Base-by-base conservation (phyloP, 2,113 vertebrate species). In the Trinectes maculatus region DNA sequence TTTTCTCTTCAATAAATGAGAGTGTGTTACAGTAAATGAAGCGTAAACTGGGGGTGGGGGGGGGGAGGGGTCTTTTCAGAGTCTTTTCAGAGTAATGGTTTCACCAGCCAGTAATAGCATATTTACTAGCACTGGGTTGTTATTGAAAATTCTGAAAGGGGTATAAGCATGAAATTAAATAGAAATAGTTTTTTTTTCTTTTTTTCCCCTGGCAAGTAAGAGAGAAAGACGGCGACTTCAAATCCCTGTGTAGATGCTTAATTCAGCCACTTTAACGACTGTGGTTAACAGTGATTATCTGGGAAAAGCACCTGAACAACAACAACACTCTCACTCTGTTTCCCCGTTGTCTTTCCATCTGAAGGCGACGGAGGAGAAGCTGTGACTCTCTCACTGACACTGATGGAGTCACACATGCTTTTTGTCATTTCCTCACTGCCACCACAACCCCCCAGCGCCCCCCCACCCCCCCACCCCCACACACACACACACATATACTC, bases 131-230 rank as follows among this genome's bases (percentile, higher is more conserved):
- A 81, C 40, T n/a, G 59, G 64, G 43, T 52, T 74, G 69, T 81
- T 83, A 81, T 73, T 86, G 80, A 78, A 87, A 87, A 83, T 71
- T 74, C 78, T 69, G 65, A 77, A 82, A 85, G 75, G 67, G 66
- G 80, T 61, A 61, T 52, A 77, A 80, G 80, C 82, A 87, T 89
- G 87, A 89, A 90, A 90, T 87, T 87, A 80, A 89, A 85, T 71
- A 85, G 16, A 82, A 80, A 73, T 79, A 34, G 34, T 55, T 73
- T 66, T 37, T 44, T 29, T 39, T 71, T 21, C 9, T 36, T 36
- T 36, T 36, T 12, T 36, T 36, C 12, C 3, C 9, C n/a, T n/a
- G n/a, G n/a, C n/a, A n/a, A n/a, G n/a, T n/a, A n/a, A n/a, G n/a
- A n/a, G n/a, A n/a, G n/a, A 16, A 39, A 39, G 1, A 15, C 36